These are phyloP conservation scores for Rhingia campestris DNA, from an alignment of 2,888 invertebrate genomes.

Conservation along the genomic window DNA sequence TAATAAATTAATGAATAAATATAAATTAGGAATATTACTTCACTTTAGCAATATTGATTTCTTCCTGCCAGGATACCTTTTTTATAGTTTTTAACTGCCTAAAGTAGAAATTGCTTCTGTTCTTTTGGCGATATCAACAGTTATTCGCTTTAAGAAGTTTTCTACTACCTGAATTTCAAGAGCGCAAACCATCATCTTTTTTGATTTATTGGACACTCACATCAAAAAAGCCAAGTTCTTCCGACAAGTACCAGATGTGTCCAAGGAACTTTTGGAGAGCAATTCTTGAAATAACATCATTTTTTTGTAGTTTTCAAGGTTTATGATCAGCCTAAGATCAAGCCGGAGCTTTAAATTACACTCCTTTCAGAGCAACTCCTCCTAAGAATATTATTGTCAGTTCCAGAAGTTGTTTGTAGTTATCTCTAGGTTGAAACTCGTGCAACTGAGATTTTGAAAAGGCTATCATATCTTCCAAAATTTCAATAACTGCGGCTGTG, in stretches of 20 bases:
- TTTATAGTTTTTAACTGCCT: too few species aligned
- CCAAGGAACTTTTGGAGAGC: conserved; percentile 19
- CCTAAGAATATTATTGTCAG: not conserved
- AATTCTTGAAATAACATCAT: conserved; percentile 9
- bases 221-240: conserved; percentile 21
- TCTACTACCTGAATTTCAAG: not conserved
- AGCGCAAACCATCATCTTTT: conserved; percentile 13
- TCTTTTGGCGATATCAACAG: too few species aligned
- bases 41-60: too few species aligned
- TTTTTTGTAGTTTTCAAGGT: not conserved
- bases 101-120: too few species aligned
- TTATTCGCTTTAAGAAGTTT: conserved; percentile 5
- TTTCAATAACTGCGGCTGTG: too few species aligned
- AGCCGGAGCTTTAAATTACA: conserved; percentile 11
- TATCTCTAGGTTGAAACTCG: not conserved
- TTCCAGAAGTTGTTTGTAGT: conserved; percentile 4
- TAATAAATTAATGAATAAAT: too few species aligned
- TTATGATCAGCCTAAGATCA: conserved; percentile 13
- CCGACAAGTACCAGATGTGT: too few species aligned
- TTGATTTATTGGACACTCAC: too few species aligned
- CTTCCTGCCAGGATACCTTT: too few species aligned
- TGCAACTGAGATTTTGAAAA: too few species aligned
- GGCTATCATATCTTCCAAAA: too few species aligned
- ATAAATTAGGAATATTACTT: too few species aligned
- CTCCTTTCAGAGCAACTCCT: not conserved